Percentiles rank a stretch among this genome's conserved stretches.
phyloP scores from a whole-genome alignment of 2,113 vertebrate genomes.

The Nanorana parkeri region DNA sequence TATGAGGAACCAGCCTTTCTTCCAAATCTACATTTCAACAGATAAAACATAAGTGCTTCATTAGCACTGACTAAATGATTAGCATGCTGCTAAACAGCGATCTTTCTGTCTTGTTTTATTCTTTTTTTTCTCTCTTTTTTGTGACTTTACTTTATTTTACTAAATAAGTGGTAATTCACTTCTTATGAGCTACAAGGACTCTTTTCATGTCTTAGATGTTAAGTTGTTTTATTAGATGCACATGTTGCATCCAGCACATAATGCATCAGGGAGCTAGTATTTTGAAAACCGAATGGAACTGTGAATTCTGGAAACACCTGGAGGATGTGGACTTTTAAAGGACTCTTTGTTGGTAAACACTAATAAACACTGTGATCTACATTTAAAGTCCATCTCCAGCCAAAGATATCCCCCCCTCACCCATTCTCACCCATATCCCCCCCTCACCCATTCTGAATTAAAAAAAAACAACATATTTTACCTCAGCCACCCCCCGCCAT shows the following conservation, averaged over 20 bases:
- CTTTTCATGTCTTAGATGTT: conserved; percentile 26
- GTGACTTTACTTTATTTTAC: conserved; percentile 18
- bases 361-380: no score
- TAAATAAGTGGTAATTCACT: conserved; percentile 32
- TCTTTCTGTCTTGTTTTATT: conserved; percentile 21
- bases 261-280: not conserved
- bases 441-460: no score
- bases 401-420: no score
- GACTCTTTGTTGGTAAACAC: no score
- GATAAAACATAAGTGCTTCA: conserved; percentile 44
- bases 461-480: no score
- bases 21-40: conserved; percentile 23
- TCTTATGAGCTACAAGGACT: conserved; percentile 33
- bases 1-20: conserved; percentile 17
- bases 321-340: no score
- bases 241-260: not conserved
- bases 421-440: no score
- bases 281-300: no score
- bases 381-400: no score
- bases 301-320: no score
- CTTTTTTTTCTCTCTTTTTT: conserved; percentile 19
- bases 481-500: no score
- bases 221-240: conserved; percentile 7
- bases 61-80: conserved; percentile 19
- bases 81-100: not conserved